These are phyloP conservation scores for Ennomos fuscantarius DNA, from an alignment of 2,888 invertebrate species.

Conservation along the genomic window DNA sequence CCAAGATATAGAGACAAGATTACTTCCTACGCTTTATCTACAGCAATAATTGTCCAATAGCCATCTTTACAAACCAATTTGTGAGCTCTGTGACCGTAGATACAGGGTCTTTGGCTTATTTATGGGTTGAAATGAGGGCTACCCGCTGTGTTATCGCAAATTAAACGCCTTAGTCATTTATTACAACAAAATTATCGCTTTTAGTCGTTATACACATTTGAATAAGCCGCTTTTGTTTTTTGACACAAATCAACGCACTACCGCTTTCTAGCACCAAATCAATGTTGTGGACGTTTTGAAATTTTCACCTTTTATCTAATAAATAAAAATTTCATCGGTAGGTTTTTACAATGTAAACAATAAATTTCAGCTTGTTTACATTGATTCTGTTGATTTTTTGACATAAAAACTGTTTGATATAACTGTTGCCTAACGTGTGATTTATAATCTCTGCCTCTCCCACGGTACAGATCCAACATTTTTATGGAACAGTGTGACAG, in stretches of 20 bases:
- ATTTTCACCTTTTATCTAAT: no score
- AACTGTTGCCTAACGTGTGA: conserved; percentile 14
- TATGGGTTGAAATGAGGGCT: conserved; percentile 21
- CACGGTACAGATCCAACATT: conserved; percentile 38
- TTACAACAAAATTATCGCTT: conserved; percentile 30
- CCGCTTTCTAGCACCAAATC: no score
- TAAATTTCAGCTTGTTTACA: conserved; percentile 5
- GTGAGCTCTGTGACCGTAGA: conserved; percentile 14
- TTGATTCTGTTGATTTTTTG: conserved; percentile 8
- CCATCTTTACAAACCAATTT: conserved; percentile 17
- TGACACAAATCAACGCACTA: no score
- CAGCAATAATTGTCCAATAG: neutral
- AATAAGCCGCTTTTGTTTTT: conserved; percentile 27
- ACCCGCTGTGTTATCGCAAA: conserved; percentile 39
- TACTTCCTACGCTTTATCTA: conserved; percentile 11
- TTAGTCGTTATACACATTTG: conserved; percentile 23
- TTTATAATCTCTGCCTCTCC: conserved; percentile 28
- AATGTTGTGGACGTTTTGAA: no score
- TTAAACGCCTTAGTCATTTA: conserved; percentile 39
- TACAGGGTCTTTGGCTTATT: conserved; percentile 22
- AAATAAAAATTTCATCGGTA: no score
- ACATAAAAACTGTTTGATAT: conserved; percentile 18
- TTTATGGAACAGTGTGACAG: conserved; percentile 18
- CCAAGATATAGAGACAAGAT: neutral
- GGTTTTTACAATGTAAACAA: neutral